These are phyloP conservation scores for Acinonyx jubatus DNA, from an alignment of 2,113 vertebrate genomes.

Conservation along the genomic window DNA sequence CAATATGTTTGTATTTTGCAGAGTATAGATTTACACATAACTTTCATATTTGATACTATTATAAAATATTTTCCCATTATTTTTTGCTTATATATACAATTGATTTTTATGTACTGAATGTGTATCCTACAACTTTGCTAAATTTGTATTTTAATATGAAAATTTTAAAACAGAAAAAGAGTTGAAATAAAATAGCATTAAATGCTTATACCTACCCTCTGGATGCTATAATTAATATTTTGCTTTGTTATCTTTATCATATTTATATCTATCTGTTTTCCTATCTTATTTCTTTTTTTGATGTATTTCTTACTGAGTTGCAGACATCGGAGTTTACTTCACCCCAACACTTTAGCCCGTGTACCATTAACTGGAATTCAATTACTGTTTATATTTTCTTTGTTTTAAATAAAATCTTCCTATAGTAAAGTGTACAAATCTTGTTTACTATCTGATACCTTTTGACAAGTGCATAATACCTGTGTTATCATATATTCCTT, in stretches of 20 bases:
- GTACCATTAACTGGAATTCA: background rate
- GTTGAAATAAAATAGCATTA: background rate
- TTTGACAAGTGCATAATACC: background rate
- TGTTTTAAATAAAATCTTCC: slow-evolving; percentile 20
- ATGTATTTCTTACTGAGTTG: background rate
- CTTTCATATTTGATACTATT: background rate
- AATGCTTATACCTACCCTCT: background rate
- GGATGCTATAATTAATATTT: background rate
- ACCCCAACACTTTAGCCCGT: background rate
- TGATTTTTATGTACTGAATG: background rate
- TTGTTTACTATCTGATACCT: background rate
- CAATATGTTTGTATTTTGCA: background rate
- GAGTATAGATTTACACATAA: background rate
- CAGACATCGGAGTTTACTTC: background rate
- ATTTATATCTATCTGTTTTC: background rate
- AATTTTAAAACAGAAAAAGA: background rate
- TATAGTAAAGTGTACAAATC: background rate
- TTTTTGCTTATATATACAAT: slow-evolving; percentile 20
- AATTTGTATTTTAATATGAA: slow-evolving; percentile 38
- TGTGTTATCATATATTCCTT: background rate
- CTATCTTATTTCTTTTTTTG: background rate
- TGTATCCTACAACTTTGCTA: background rate
- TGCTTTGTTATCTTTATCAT: background rate
- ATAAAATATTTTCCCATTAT: background rate
- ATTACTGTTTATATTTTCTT: background rate